Base-by-base conservation (phyloP, 2,113 vertebrate genomes). In the Mus spicilegus region DNA sequence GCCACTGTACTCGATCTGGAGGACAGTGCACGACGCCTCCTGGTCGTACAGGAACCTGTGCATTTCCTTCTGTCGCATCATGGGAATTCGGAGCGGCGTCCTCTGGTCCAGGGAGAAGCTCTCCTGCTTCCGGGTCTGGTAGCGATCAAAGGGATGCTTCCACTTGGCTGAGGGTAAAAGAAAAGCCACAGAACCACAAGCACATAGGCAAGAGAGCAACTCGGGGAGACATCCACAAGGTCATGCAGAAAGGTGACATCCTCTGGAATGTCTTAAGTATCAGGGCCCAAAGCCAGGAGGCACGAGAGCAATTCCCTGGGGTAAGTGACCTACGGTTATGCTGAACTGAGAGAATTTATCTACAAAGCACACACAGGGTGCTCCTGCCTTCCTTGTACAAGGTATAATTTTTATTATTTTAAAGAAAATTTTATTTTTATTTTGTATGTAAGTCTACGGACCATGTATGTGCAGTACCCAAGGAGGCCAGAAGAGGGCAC, bases 1-100 rank as follows among this genome's bases (percentile, higher is more conserved):
- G 49, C 99, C 98, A 1, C 98, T 98, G 97, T 99, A 99, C 1
- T 99, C 98, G 0, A 99, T 98, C 94, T 98, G 98, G 33, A 99
- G 98, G 89, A 99, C 97, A 0, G 97, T 97, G 87, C 99, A 99
- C 39, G 98, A 98, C 4, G 99, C 93, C 2, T 98, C 92, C 22
- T 96, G 91, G 96, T 99, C 99, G 14, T 99, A 96, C 13, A 97
- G 95, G 94, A 96, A 98, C 87, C 98, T 97, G 95, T 99, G 98
- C 96, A 97, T 97, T 56, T 97, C 98, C 46, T 97, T 98, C 19
- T 98, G 97, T 70, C 97, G 98, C 98, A 99, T 98, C 98, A 99
- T 98, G 56, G 98, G 97, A 58, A 97, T 94, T 22, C 26, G 97
- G 72, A 97, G 63, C 26, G 97, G 5, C 0, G 89, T 97, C 61